Evolutionary conservation across 2,888 invertebrate genomes (phyloP).

Genomic region (Calliopum simillimum): DNA sequence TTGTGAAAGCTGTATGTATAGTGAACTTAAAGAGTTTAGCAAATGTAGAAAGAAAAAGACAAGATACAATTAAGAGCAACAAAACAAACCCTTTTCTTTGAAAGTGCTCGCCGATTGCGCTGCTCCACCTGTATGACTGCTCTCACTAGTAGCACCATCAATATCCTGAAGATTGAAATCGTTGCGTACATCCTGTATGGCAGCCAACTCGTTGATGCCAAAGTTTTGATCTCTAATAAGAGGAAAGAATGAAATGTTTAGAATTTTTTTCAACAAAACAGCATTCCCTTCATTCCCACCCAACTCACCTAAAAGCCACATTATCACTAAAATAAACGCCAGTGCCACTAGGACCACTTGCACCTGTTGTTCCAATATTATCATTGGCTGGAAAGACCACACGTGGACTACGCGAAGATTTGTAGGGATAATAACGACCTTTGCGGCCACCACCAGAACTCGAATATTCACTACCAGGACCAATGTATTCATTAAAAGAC

Average conservation of each 20-base stretch:
- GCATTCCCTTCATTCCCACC: background rate
- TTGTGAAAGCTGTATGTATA: too few species aligned
- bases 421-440: conserved; percentile 64
- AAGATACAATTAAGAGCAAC: conserved; percentile 38
- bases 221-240: conserved; percentile 71
- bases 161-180: conserved; percentile 76
- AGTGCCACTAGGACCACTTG: conserved; percentile 56
- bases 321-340: conserved; percentile 66
- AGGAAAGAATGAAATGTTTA: conserved; percentile 59
- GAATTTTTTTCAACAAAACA: background rate
- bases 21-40: background rate
- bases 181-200: conserved; percentile 69
- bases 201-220: conserved; percentile 71
- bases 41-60: background rate
- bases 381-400: conserved; percentile 66
- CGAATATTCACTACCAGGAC: conserved; percentile 52
- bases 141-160: conserved; percentile 56
- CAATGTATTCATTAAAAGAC: conserved; percentile 63
- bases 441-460: conserved; percentile 54
- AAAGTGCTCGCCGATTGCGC: conserved; percentile 69
- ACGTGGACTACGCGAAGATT: conserved; percentile 65
- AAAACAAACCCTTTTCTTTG: conserved; percentile 75
- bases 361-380: conserved; percentile 61
- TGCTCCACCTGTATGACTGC: conserved; percentile 54
- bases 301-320: conserved; percentile 65